phyloP scores from a whole-genome alignment of 1,140 invertebrate genomes.

The Latrodectus geometricus region DNA sequence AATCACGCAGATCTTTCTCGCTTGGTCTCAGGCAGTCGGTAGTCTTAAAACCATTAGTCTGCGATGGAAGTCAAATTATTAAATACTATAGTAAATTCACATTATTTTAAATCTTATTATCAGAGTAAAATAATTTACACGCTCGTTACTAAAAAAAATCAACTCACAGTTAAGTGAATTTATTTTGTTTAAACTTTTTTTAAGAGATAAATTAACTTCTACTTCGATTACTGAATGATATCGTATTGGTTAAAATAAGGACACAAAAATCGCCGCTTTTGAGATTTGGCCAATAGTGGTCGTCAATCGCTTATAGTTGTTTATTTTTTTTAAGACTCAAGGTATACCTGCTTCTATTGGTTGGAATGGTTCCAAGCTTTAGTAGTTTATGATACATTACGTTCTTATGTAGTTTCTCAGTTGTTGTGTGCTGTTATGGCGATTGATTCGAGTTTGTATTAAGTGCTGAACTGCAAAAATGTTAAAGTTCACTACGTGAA shows the following conservation, averaged over 20 bases:
- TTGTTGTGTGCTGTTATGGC: slow-evolving; percentile 31
- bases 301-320: slow-evolving; percentile 33
- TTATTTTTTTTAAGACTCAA: background rate
- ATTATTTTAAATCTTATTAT: too few relatives aligned
- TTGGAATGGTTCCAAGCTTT: slow-evolving; percentile 54
- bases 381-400: background rate
- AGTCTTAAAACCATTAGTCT: too few relatives aligned
- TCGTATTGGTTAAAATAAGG: background rate
- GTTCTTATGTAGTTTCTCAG: background rate
- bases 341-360: slow-evolving; percentile 22
- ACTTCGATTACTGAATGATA: too few relatives aligned
- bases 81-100: too few relatives aligned
- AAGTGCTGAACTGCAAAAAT: background rate
- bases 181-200: too few relatives aligned
- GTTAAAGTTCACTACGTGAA: background rate
- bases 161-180: too few relatives aligned
- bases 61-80: too few relatives aligned
- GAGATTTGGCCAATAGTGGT: background rate
- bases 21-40: too few relatives aligned
- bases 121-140: too few relatives aligned
- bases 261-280: background rate
- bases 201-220: too few relatives aligned
- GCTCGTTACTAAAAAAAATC: too few relatives aligned
- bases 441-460: slow-evolving; percentile 5
- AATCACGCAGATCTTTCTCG: too few relatives aligned